Base-by-base conservation (phyloP, 1,140 invertebrate genomes). In the Panagrolaimus sp. region DNA sequence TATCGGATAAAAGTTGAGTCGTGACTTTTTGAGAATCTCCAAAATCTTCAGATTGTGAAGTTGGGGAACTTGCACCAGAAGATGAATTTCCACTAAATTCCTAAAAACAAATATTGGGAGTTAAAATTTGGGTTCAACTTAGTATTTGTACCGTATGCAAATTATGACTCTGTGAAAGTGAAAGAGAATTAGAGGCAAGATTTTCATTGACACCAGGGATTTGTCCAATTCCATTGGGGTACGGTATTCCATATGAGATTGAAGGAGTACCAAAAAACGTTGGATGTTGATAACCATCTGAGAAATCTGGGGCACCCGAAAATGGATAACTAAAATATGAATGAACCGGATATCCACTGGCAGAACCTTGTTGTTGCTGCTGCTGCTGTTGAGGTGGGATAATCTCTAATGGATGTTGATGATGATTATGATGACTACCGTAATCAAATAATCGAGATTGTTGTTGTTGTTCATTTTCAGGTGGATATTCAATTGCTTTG, bases 51-150 rank as follows among this genome's bases (percentile, higher is more conserved):
- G 15, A 28, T 21, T 21, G 21, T 12, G 52, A 58, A 58, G 21
- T 8, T n/a, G 52, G 52, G 3, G 52, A 58, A 28, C 14, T n/a
- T 21, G 52, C 52, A 28, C 52, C 52, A 12, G 52, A 58, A n/a
- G 52, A 58, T 12, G 52, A 58, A 21, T 58, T 58, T 21, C 21
- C 52, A 21, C 52, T 58, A 24, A 26, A 58, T 58, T 58, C 52
- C 52, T 58, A 14, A n/a, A 58, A 58, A 0, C 1, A n/a, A 26
- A 3, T 12, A 58, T 21, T 58, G 15, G 32, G 2, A 48, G 17
- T 26, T n/a, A 4, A 17, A n/a, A 2, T 28, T 58, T 58, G 52
- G 10, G 10, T 58, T 21, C 52, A n/a, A 6, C 3, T 21, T 58
- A 21, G 8, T 21, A 3, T n/a, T n/a, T n/a, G n/a, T 38, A 38